Evolutionary conservation across 1,140 invertebrate species (phyloP).

Genomic region (Magallana ariakensis): DNA sequence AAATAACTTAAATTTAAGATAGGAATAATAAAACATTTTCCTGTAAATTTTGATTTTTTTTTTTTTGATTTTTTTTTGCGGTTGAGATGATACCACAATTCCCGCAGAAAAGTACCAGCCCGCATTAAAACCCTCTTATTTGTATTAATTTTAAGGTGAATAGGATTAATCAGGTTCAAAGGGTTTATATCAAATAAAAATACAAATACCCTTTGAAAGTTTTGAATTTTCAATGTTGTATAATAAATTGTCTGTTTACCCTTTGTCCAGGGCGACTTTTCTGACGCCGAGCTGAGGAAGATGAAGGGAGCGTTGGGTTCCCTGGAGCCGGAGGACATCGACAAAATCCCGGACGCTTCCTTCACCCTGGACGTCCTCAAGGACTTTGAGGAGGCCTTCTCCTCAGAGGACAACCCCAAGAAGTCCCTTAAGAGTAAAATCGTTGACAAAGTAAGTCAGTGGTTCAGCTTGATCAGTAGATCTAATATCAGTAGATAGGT

Average conservation of each 20-base stretch:
- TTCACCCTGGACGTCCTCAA: constrained; percentile 43
- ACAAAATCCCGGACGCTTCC: constrained; percentile 49
- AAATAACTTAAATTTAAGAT: neutral
- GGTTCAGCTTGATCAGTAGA: too few species aligned
- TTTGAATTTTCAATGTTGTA: neutral
- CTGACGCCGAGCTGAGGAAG: constrained; percentile 50
- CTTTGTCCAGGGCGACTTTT: constrained; percentile 33
- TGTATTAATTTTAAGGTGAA: too few species aligned
- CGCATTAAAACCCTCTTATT: too few species aligned
- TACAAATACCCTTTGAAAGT: neutral
- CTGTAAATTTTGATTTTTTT: too few species aligned
- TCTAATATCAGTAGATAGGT: neutral
- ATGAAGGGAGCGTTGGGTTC: constrained; percentile 39
- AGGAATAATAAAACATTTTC: neutral
- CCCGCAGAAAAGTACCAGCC: too few species aligned
- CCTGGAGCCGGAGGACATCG: constrained; percentile 41
- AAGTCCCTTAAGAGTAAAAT: constrained; percentile 46
- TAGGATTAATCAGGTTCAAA: too few species aligned
- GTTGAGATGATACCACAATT: too few species aligned
- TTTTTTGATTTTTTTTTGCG: too few species aligned
- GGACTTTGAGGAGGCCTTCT: constrained; percentile 32
- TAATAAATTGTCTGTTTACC: neutral
- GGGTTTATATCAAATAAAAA: too few species aligned
- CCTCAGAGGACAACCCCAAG: neutral
- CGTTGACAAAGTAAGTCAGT: constrained; percentile 37